Conservation (phyloP, 2,797 vertebrate species). For the Poeciliopsis paucimaculata region DNA sequence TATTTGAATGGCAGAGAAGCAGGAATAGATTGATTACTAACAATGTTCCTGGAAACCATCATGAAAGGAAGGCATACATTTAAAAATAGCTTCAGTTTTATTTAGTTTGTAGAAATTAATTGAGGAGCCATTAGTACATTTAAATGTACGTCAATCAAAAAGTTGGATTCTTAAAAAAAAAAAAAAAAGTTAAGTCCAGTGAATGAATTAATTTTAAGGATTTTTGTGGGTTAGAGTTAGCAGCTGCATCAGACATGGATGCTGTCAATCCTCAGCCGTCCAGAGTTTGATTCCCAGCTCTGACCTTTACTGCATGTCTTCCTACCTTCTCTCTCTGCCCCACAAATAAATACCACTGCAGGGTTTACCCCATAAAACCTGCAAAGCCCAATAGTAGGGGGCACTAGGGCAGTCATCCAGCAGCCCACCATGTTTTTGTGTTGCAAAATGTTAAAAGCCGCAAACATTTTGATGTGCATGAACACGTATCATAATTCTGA, state of each 20-base stretch:
- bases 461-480: too few relatives aligned
- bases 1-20: background rate
- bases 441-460: too few relatives aligned
- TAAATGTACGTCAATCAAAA: background rate
- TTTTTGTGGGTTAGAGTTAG: background rate
- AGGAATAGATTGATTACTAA: background rate
- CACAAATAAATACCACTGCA: background rate
- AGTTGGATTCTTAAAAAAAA: background rate
- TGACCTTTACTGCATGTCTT: background rate
- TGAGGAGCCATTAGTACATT: background rate
- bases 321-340: background rate
- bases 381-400: too few relatives aligned
- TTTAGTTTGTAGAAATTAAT: background rate
- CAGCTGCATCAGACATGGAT: too few relatives aligned
- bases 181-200: too few relatives aligned
- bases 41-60: background rate
- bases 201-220: background rate
- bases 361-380: too few relatives aligned
- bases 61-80: background rate
- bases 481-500: too few relatives aligned
- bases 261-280: too few relatives aligned
- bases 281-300: background rate
- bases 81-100: background rate
- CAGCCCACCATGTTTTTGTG: too few relatives aligned
- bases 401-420: too few relatives aligned